phyloP scores from a whole-genome alignment of 2,797 vertebrate species.

The Lerista edwardsae region DNA sequence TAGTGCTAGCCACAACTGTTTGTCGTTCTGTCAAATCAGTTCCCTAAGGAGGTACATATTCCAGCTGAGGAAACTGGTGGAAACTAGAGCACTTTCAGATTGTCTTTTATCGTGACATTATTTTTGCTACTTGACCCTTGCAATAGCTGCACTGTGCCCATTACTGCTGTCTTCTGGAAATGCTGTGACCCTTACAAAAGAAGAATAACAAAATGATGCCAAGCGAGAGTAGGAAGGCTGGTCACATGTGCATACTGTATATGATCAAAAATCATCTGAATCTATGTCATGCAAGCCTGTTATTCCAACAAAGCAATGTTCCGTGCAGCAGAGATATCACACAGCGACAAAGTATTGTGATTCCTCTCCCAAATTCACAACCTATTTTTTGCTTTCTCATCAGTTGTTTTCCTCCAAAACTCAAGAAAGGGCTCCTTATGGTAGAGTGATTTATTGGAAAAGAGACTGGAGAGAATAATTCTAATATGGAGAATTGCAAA shows the following conservation, averaged over 20 bases:
- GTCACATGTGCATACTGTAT: background rate
- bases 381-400: background rate
- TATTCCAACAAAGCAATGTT: slow-evolving; percentile 2
- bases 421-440: background rate
- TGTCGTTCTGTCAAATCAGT: background rate
- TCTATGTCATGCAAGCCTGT: background rate
- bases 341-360: background rate
- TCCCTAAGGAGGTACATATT: background rate
- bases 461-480: background rate
- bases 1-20: background rate
- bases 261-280: background rate
- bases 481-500: slow-evolving; percentile 47
- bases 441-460: background rate
- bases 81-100: slow-evolving; percentile 24
- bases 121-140: slow-evolving; percentile 48
- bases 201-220: background rate
- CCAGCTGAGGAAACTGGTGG: background rate
- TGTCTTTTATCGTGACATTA: slow-evolving; percentile 19
- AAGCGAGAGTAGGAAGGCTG: background rate
- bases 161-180: slow-evolving; percentile 5
- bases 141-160: background rate
- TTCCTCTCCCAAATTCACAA: background rate
- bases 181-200: background rate
- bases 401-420: background rate
- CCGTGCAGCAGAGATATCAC: background rate